Evolutionary conservation across 1,140 invertebrate genomes (phyloP).

Genomic region (Drosophila kohkoa): DNA sequence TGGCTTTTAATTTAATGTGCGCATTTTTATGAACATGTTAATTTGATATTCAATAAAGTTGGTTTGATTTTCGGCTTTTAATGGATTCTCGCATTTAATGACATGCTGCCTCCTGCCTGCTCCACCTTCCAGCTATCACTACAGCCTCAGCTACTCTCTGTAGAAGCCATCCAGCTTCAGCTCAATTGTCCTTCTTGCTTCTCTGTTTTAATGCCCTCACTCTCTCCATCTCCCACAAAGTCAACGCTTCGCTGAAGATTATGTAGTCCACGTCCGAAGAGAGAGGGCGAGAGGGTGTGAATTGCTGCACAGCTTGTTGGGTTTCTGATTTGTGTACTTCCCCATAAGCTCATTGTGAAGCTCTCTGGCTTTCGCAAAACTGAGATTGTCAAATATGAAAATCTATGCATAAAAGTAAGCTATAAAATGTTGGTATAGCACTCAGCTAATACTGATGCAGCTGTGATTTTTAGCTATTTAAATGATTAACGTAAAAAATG

Average conservation of each 20-base stretch:
- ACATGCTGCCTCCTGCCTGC: constrained; percentile 53
- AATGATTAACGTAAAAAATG: constrained; percentile 27
- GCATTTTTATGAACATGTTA: constrained; percentile 84
- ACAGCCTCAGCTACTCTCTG: neutral
- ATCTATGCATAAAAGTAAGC: constrained; percentile 44
- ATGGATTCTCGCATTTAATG: constrained; percentile 80
- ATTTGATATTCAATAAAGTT: constrained; percentile 84
- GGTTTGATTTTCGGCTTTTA: constrained; percentile 83
- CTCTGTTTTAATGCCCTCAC: constrained; percentile 40
- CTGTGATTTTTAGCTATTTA: constrained; percentile 20
- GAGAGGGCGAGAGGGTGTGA: constrained; percentile 40
- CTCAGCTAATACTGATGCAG: constrained; percentile 18
- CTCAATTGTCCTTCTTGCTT: constrained; percentile 10
- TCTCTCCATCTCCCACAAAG: constrained; percentile 10
- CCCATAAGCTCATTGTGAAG: constrained; percentile 1
- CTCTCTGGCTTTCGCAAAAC: neutral
- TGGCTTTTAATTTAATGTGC: constrained; percentile 80
- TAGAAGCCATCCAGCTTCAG: neutral
- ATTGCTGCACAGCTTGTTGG: constrained; percentile 73
- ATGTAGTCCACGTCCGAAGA: constrained; percentile 26
- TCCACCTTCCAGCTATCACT: constrained; percentile 6
- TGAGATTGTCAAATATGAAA: constrained; percentile 41
- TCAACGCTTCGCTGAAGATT: constrained; percentile 66
- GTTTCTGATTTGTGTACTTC: constrained; percentile 67
- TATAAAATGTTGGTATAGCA: constrained; percentile 27